Evolutionary conservation across 2,113 vertebrate species (phyloP).

Genomic region (Lucifuga dentata): DNA sequence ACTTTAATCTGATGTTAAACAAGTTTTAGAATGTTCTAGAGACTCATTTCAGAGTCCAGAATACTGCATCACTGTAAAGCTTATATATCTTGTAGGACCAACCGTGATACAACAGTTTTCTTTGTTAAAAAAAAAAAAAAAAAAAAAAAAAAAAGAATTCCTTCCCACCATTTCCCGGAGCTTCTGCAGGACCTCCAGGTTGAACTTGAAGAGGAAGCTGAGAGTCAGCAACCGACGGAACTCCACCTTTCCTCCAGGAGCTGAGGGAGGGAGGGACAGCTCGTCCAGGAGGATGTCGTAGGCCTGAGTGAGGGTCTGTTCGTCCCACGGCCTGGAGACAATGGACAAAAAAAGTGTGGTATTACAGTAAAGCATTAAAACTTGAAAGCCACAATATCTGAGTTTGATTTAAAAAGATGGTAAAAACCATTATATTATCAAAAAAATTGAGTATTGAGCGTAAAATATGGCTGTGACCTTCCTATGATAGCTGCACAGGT

Average conservation of each 20-base stretch:
- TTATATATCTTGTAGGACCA: too few relatives aligned
- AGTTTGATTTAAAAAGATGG: too few relatives aligned
- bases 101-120: too few relatives aligned
- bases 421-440: too few relatives aligned
- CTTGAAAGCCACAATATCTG: too few relatives aligned
- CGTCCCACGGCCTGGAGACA: constrained; percentile 83
- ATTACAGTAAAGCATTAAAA: too few relatives aligned
- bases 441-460: too few relatives aligned
- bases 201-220: constrained; percentile 92
- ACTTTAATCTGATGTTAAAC: too few relatives aligned
- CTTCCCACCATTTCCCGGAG: constrained; percentile 75
- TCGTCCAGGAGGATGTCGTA: constrained; percentile 87
- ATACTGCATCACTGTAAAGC: too few relatives aligned
- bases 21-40: background rate
- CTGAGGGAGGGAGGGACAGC: constrained; percentile 75
- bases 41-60: background rate
- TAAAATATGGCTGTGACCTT: constrained; percentile 70
- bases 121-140: too few relatives aligned
- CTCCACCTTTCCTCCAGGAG: constrained; percentile 82
- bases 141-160: too few relatives aligned
- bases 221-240: constrained; percentile 88
- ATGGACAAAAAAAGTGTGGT: background rate
- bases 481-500: constrained; percentile 79
- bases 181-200: constrained; percentile 85
- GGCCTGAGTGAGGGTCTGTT: constrained; percentile 83